A percentile compares a stretch with the other conserved stretches of the same genome.
phyloP scores from a whole-genome alignment of 1,140 invertebrate genomes.

The Drosophila orena region DNA sequence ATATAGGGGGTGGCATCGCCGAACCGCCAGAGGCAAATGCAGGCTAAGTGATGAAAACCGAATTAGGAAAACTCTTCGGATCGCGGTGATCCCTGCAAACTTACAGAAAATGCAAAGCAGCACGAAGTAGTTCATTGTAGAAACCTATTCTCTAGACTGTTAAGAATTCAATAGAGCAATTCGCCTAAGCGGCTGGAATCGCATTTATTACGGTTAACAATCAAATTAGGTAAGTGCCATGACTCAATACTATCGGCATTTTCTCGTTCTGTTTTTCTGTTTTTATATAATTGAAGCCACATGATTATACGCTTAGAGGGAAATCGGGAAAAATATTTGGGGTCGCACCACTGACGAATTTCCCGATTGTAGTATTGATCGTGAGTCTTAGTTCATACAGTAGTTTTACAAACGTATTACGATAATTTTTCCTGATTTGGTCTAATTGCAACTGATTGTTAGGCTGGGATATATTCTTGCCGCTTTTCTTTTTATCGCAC shows the following conservation, averaged over 20 bases:
- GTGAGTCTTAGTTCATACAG: too few relatives aligned
- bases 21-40: not conserved
- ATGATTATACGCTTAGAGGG: too few relatives aligned
- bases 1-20: not conserved
- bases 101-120: conserved; percentile 15
- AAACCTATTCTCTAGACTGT: conserved; percentile 1
- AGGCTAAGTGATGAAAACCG: not conserved
- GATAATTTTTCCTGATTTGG: too few relatives aligned
- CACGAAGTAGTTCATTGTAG: conserved; percentile 6
- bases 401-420: too few relatives aligned
- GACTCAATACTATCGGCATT: not conserved
- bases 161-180: too few relatives aligned
- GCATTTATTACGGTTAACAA: not conserved
- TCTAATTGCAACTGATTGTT: too few relatives aligned
- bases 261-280: not conserved
- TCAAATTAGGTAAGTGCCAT: not conserved
- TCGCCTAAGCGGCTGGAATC: not conserved
- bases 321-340: too few relatives aligned
- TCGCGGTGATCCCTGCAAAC: not conserved
- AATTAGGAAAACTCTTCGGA: too few relatives aligned
- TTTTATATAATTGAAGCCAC: not conserved
- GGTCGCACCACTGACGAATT: too few relatives aligned
- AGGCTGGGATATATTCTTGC: too few relatives aligned
- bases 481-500: too few relatives aligned
- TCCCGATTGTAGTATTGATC: too few relatives aligned